Percentiles rank a stretch among this genome's conserved stretches.
These are phyloP conservation scores for Cromileptes altivelis DNA, from an alignment of 2,113 vertebrate species.

Conservation along the genomic window DNA sequence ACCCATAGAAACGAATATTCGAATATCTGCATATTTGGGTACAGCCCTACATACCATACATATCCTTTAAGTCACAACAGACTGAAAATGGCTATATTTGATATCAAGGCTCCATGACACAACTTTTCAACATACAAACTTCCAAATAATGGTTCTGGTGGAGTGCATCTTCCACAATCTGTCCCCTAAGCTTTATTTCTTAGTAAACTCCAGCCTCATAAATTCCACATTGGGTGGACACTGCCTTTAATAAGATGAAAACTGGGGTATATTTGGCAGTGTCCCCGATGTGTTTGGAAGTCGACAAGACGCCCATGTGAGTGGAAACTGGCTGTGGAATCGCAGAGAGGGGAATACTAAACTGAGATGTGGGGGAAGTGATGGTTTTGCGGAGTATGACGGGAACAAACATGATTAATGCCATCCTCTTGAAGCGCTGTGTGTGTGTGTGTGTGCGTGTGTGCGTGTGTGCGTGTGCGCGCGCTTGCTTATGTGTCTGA, in stretches of 20 bases:
- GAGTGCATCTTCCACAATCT: neutral
- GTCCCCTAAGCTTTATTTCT: neutral
- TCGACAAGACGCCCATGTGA: slow-evolving; percentile 15
- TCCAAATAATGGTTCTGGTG: neutral
- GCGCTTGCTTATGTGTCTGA: neutral
- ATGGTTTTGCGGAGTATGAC: slow-evolving; percentile 46
- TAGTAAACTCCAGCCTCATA: neutral
- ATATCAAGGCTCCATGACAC: neutral
- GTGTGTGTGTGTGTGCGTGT: neutral
- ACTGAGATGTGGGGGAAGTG: slow-evolving; percentile 41
- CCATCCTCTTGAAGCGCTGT: slow-evolving; percentile 42
- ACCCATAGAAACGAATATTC: no score
- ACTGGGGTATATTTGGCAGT: neutral
- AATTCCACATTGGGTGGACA: neutral
- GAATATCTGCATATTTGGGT: no score
- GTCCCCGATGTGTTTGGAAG: slow-evolving; percentile 17
- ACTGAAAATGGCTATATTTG: neutral
- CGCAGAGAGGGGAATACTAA: slow-evolving; percentile 21
- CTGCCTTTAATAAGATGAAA: neutral
- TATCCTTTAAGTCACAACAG: neutral
- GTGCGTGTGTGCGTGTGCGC: neutral
- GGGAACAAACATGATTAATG: slow-evolving; percentile 72
- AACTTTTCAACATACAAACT: neutral
- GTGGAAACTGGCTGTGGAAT: slow-evolving; percentile 34
- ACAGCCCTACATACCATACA: no score